A percentile compares a stretch with the other conserved stretches of the same genome.
Evolutionary conservation across 2,113 vertebrate species (phyloP).

Genomic region (Anguilla japonica): DNA sequence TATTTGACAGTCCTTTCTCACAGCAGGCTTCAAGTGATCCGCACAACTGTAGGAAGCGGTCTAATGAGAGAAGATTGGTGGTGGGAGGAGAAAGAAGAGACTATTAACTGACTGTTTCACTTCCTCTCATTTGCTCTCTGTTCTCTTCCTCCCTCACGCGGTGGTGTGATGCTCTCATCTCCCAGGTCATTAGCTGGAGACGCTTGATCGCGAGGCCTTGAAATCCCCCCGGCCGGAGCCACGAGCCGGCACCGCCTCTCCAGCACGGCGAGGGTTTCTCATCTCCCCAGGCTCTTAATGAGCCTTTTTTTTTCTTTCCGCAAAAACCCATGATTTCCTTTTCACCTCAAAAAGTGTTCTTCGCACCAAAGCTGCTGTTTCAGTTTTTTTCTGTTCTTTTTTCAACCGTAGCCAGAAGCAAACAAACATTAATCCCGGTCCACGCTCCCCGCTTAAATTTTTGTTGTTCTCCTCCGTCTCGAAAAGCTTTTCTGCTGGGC

Average conservation of each 20-base stretch:
- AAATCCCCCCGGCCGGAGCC: conserved; percentile 44
- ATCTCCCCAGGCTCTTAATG: not conserved
- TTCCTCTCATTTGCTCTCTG: conserved; percentile 27
- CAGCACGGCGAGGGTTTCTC: conserved; percentile 28
- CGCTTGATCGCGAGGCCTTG: conserved; percentile 56
- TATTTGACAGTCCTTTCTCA: conserved; percentile 61
- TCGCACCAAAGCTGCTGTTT: not conserved
- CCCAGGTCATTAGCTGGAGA: conserved; percentile 57
- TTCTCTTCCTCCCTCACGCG: conserved; percentile 24
- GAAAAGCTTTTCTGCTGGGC: conserved; percentile 38
- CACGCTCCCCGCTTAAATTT: not conserved
- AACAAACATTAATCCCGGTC: not conserved
- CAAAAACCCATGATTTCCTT: not conserved
- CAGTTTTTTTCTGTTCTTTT: not conserved
- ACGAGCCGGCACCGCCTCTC: conserved; percentile 41
- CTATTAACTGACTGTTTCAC: conserved; percentile 26
- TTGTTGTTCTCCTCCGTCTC: conserved; percentile 32
- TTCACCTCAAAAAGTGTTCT: not conserved
- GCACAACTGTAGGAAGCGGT: conserved; percentile 50
- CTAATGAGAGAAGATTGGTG: conserved; percentile 64
- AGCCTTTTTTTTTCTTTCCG: not conserved
- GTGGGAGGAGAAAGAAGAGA: not conserved
- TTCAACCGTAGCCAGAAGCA: not conserved
- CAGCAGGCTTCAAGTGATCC: conserved; percentile 55
- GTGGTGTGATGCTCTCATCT: conserved; percentile 49